Evolutionary conservation across 2,113 vertebrate species (phyloP), one percentile per base, ranked within the genome.

Genomic region (Nerophis lumbriciformis): DNA sequence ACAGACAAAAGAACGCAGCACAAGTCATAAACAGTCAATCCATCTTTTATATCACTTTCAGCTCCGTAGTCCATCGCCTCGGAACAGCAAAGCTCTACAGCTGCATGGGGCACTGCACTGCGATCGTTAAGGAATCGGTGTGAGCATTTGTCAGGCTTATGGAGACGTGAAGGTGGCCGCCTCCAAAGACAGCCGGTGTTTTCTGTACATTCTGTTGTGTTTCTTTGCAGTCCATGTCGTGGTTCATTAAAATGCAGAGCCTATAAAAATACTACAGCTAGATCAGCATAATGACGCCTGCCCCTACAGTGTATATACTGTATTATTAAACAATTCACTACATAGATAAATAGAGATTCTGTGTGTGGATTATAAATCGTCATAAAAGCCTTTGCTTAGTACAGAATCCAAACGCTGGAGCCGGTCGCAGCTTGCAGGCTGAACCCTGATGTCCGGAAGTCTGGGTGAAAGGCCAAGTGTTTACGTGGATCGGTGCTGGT

Each of bases 281-380:
- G 73, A 77, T 82, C 79, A 84, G 79, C 82, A 82, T 85, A 71
- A 68, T 69, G 68, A 80, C 71, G 67, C 63, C 49, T 73, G 65
- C 65, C 49, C 73, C 66, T 64, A 44, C 55, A 44, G 16, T 69
- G 73, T 70, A 67, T 71, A 81, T 2, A 19, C 1, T 19, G 2
- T 87, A 66, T 65, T 71, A 76, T 83, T 85, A 87, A 76, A 88
- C 86, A 80, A 83, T 85, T 83, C 42, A 78, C 76, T 78, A 91
- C 86, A 88, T 87, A 90, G 80, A 90, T 89, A 91, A 90, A 92
- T 90, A 91, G 83, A 91, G 90, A 88, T 87, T 90, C 80, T 90
- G 87, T 88, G 80, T 75, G 74, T 73, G 68, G 77, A 83, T 89
- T 91, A 90, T 69, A 91, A 91, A 90, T 88, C 69, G 84, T 84